Conservation (phyloP, 2,797 vertebrate genomes). For the Alauda arvensis region DNA sequence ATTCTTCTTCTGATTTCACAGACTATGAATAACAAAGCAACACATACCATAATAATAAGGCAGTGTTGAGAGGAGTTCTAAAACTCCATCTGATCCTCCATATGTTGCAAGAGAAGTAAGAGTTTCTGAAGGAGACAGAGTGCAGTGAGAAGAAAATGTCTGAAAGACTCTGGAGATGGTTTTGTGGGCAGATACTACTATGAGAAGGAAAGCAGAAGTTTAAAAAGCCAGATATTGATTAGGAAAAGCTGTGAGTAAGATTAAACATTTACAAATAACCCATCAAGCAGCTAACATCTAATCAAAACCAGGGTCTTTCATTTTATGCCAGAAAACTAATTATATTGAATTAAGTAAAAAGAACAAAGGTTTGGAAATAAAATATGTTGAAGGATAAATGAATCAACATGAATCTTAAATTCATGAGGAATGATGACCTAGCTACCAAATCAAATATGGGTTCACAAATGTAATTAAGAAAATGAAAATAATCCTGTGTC, state of each 20-base stretch:
- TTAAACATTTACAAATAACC: conserved; percentile 18
- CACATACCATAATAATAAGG: neutral
- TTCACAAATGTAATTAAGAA: conserved; percentile 38
- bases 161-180: neutral
- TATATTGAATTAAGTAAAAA: conserved; percentile 1
- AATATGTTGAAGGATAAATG: neutral
- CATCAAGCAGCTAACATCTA: neutral
- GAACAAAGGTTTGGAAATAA: conserved; percentile 21
- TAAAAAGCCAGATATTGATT: neutral
- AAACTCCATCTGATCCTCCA: conserved; percentile 21
- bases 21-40: conserved; percentile 3
- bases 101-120: neutral
- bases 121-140: conserved; percentile 19
- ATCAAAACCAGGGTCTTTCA: neutral
- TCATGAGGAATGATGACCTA: neutral
- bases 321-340: conserved; percentile 29
- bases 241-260: conserved; percentile 1
- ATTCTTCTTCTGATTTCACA: neutral
- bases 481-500: neutral
- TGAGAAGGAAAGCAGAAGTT: neutral
- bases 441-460: neutral
- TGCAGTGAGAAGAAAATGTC: neutral
- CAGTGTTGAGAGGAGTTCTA: neutral
- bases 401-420: neutral
- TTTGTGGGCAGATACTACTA: neutral